phyloP scores from a whole-genome alignment of 2,888 invertebrate genomes.

The Byasa hedistus region DNA sequence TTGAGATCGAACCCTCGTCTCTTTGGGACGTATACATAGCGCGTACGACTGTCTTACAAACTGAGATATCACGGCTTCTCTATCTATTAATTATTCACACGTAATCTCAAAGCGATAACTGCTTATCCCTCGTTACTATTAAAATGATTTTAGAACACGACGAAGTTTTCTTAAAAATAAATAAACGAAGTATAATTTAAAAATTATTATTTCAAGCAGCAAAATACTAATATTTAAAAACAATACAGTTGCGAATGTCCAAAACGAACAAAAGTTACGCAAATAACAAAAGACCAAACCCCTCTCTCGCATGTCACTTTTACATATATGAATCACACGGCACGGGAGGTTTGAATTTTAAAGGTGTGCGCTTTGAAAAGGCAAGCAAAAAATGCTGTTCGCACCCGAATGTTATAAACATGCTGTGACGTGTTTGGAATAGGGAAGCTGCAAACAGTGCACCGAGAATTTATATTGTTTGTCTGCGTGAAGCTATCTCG shows the following conservation, averaged over 20 bases:
- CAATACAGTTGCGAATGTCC: neutral
- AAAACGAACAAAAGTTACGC: slow-evolving; percentile 17
- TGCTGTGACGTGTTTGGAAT: slow-evolving; percentile 38
- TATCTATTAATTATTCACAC: no score
- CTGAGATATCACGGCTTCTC: no score
- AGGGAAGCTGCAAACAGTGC: slow-evolving; percentile 31
- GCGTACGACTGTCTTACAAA: no score
- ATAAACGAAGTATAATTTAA: no score
- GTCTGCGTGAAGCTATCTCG: slow-evolving; percentile 29
- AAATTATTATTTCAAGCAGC: no score
- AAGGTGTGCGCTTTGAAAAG: slow-evolving; percentile 18
- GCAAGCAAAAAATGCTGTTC: slow-evolving; percentile 43
- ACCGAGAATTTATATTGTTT: slow-evolving; percentile 31
- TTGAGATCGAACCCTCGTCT: no score
- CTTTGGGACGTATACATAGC: no score
- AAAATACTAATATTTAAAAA: no score
- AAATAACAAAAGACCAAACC: slow-evolving; percentile 24
- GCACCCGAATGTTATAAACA: slow-evolving; percentile 60
- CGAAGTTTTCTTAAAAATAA: no score
- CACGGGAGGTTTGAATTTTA: slow-evolving; percentile 15
- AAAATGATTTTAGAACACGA: no score
- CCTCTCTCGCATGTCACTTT: slow-evolving; percentile 20
- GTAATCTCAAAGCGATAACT: no score
- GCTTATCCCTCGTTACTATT: no score
- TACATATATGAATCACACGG: slow-evolving; percentile 20